Percentiles rank a stretch among this genome's conserved stretches.
phyloP scores from a whole-genome alignment of 2,113 vertebrate genomes.

The Myodes glareolus region DNA sequence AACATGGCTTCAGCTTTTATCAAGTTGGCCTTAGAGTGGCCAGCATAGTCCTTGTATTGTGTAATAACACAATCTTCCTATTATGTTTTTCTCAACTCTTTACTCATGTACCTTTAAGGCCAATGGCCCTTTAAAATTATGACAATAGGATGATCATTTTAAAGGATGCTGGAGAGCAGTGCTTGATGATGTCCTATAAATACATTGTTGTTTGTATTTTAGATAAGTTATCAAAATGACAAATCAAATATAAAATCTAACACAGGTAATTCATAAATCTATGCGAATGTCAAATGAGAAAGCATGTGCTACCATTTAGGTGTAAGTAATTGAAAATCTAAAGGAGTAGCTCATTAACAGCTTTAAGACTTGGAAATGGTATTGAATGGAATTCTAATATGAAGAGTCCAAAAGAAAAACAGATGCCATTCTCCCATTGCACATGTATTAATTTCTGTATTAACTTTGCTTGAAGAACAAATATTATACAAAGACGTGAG shows the following conservation, averaged over 20 bases:
- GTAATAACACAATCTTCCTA: neutral
- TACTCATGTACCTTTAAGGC: neutral
- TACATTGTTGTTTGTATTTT: neutral
- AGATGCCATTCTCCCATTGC: neutral
- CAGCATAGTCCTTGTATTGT: neutral
- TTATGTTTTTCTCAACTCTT: neutral
- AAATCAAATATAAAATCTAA: neutral
- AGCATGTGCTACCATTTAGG: neutral
- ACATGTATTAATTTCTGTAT: neutral
- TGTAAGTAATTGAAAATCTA: conserved; percentile 1
- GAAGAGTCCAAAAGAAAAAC: neutral
- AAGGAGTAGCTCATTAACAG: neutral
- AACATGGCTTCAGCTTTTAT: neutral
- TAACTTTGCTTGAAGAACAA: neutral
- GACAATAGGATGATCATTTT: neutral
- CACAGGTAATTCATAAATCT: neutral
- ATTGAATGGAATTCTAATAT: neutral
- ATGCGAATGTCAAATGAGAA: neutral
- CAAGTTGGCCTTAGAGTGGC: no score
- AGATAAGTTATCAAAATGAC: neutral
- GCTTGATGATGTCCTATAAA: neutral
- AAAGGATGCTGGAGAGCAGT: neutral
- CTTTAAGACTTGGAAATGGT: neutral
- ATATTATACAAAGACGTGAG: neutral
- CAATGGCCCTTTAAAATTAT: neutral